phyloP scores from a whole-genome alignment of 1,140 invertebrate species.

The Drosophila parabipectinata region DNA sequence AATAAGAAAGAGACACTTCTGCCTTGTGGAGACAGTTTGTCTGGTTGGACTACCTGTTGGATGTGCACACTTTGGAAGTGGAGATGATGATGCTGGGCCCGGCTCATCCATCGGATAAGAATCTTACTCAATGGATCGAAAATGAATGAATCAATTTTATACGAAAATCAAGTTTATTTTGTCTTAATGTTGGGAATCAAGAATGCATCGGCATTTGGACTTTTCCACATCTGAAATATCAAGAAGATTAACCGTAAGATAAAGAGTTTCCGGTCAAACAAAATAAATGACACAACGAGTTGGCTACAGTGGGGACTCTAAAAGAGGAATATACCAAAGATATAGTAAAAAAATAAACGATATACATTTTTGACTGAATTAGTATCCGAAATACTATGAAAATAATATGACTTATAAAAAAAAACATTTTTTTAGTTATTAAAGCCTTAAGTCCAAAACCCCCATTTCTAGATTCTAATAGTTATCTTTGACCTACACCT shows the following conservation, averaged over 20 bases:
- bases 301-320: slow-evolving; percentile 39
- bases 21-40: slow-evolving; percentile 58
- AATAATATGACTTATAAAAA: too few relatives aligned
- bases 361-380: too few relatives aligned
- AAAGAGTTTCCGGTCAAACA: slow-evolving; percentile 73
- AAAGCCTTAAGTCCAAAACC: too few relatives aligned
- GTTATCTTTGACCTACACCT: neutral
- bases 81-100: slow-evolving; percentile 21
- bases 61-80: slow-evolving; percentile 31
- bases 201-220: slow-evolving; percentile 64
- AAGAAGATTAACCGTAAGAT: slow-evolving; percentile 73
- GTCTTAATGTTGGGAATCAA: slow-evolving; percentile 63
- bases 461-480: neutral
- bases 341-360: too few relatives aligned
- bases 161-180: slow-evolving; percentile 55
- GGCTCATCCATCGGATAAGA: slow-evolving; percentile 41
- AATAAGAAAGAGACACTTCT: slow-evolving; percentile 1
- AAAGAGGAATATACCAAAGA: neutral
- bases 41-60: slow-evolving; percentile 50
- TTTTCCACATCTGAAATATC: slow-evolving; percentile 65
- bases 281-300: slow-evolving; percentile 58
- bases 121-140: slow-evolving; percentile 61
- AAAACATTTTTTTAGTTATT: neutral
- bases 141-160: slow-evolving; percentile 71
- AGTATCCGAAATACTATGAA: too few relatives aligned